Evolutionary conservation across 2,888 invertebrate genomes (phyloP).

Genomic region (Cactoblastis cactorum): DNA sequence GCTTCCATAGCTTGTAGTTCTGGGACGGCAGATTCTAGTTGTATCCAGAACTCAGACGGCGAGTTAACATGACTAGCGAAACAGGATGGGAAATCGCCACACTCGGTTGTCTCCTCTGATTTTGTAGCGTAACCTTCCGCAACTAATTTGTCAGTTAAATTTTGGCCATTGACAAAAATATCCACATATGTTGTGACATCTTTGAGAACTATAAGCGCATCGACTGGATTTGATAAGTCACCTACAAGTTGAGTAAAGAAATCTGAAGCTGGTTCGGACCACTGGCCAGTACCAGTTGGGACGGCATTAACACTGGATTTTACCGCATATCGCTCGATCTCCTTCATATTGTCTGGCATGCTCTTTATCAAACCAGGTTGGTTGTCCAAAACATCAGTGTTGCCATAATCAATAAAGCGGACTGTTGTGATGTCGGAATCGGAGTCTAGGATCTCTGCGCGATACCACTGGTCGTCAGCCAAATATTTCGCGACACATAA

Average conservation of each 20-base stretch:
- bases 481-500: slow-evolving; percentile 89
- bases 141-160: slow-evolving; percentile 81
- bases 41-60: slow-evolving; percentile 88
- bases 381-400: slow-evolving; percentile 86
- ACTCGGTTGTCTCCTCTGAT: slow-evolving; percentile 71
- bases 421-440: slow-evolving; percentile 87
- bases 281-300: slow-evolving; percentile 81
- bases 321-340: slow-evolving; percentile 77
- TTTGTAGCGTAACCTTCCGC: slow-evolving; percentile 78
- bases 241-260: slow-evolving; percentile 75
- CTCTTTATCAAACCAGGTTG: slow-evolving; percentile 79
- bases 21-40: slow-evolving; percentile 81
- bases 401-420: slow-evolving; percentile 88
- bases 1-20: slow-evolving; percentile 80
- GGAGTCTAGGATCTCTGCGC: slow-evolving; percentile 91
- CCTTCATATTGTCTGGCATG: slow-evolving; percentile 79
- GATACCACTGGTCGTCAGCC: slow-evolving; percentile 93
- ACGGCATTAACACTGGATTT: slow-evolving; percentile 84
- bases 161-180: slow-evolving; percentile 79
- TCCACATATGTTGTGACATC: slow-evolving; percentile 82
- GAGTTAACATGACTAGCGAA: slow-evolving; percentile 87
- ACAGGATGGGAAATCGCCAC: slow-evolving; percentile 79
- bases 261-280: slow-evolving; percentile 82
- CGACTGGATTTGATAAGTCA: slow-evolving; percentile 67
- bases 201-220: slow-evolving; percentile 77